phyloP scores from a whole-genome alignment of 2,113 vertebrate genomes.

The Eptatretus burgeri region DNA sequence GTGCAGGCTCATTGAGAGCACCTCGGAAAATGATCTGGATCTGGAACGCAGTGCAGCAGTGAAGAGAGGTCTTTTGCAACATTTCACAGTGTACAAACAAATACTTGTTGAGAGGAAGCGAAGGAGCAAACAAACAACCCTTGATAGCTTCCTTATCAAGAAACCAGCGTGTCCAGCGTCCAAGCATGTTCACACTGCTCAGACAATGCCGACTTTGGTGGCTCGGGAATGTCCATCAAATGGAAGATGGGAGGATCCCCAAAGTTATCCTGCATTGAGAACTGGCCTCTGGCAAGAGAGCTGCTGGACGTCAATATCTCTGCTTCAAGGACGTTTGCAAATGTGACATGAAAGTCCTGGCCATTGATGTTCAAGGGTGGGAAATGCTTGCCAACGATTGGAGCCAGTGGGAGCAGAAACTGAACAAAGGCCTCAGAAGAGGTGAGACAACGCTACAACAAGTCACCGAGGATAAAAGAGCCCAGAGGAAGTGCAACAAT shows the following conservation, averaged over 20 bases:
- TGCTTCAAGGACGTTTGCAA: neutral
- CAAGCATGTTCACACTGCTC: neutral
- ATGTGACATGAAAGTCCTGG: neutral
- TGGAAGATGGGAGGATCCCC: neutral
- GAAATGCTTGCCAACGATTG: neutral
- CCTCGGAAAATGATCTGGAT: too few species aligned
- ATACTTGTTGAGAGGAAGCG: too few species aligned
- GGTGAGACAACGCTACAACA: neutral
- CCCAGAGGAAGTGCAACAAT: neutral
- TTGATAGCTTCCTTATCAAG: too few species aligned
- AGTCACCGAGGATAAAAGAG: neutral
- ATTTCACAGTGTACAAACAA: too few species aligned
- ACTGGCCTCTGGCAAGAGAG: neutral
- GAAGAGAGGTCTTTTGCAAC: too few species aligned
- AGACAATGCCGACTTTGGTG: neutral
- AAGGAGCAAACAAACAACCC: too few species aligned
- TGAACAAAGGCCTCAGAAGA: neutral
- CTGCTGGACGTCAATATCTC: neutral
- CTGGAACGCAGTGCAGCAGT: too few species aligned
- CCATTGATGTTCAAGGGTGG: neutral
- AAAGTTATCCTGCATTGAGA: neutral
- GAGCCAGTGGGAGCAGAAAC: too few species aligned
- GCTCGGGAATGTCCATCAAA: neutral
- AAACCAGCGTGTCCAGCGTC: neutral
- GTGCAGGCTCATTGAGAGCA: too few species aligned